phyloP scores from a whole-genome alignment of 2,113 vertebrate species.

The Otis tarda region DNA sequence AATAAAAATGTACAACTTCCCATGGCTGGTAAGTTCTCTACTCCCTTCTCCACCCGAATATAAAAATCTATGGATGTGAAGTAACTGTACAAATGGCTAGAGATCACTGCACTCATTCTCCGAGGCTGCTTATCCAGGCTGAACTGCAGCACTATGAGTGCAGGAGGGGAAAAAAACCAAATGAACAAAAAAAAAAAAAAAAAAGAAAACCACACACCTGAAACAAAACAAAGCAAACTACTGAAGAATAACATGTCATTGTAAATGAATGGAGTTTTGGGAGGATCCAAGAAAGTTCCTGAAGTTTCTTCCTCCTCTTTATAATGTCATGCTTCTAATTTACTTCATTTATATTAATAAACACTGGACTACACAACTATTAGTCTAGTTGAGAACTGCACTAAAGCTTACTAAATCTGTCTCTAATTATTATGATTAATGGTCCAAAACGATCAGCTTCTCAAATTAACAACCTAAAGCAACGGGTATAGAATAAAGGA shows the following conservation, averaged over 20 bases:
- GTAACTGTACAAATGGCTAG: background rate
- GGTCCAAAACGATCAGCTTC: constrained; percentile 68
- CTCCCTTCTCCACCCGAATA: background rate
- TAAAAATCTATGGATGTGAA: background rate
- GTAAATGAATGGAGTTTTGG: constrained; percentile 59
- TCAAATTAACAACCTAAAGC: constrained; percentile 70
- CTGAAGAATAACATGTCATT: constrained; percentile 16
- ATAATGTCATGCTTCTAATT: constrained; percentile 72
- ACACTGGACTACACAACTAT: constrained; percentile 66
- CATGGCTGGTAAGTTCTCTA: background rate
- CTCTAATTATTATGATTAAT: constrained; percentile 78
- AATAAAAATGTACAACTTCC: background rate
- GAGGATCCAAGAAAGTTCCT: constrained; percentile 45
- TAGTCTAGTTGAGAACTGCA: constrained; percentile 74
- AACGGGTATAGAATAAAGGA: constrained; percentile 60
- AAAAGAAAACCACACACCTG: background rate
- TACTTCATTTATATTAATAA: constrained; percentile 81
- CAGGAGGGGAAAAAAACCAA: background rate
- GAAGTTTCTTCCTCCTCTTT: constrained; percentile 62
- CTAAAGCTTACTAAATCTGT: constrained; percentile 75
- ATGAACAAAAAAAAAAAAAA: background rate
- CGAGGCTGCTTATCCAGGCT: fast-evolving
- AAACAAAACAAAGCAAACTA: constrained; percentile 40
- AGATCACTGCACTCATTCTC: background rate
- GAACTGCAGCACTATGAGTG: background rate